phyloP scores from a whole-genome alignment of 2,888 invertebrate species.

The Caradrina kadenii region DNA sequence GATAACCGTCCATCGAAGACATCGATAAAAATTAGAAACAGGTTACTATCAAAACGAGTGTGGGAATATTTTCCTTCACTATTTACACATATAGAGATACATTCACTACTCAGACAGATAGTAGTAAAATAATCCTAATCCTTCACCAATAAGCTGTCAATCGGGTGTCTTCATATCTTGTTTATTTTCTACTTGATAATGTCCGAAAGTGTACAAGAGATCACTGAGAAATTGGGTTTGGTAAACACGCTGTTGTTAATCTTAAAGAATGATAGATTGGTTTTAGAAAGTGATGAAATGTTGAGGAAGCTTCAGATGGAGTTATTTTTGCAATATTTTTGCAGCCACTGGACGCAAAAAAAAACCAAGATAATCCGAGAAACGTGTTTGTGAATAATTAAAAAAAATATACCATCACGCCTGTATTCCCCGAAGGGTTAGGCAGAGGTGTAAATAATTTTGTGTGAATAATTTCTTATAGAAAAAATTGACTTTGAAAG shows the following conservation, averaged over 20 bases:
- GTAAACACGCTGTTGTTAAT: conserved; percentile 57
- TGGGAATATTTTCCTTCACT: conserved; percentile 60
- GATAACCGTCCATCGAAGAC: conserved; percentile 36
- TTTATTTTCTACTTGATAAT: conserved; percentile 65
- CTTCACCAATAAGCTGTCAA: conserved; percentile 75
- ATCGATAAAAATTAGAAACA: conserved; percentile 36
- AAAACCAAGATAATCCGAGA: no score
- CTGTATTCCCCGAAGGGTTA: no score
- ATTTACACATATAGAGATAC: conserved; percentile 59
- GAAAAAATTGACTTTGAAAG: background rate
- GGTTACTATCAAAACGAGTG: conserved; percentile 62
- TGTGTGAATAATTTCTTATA: background rate
- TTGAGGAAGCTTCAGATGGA: conserved; percentile 29
- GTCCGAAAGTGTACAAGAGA: conserved; percentile 52
- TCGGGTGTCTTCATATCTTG: conserved; percentile 67
- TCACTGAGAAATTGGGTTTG: conserved; percentile 55
- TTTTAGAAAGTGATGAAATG: conserved; percentile 41
- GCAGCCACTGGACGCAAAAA: background rate
- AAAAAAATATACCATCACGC: no score
- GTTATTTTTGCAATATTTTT: background rate
- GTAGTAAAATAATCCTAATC: conserved; percentile 71
- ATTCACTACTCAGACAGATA: conserved; percentile 66
- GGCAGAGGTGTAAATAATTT: no score
- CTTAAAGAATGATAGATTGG: conserved; percentile 40
- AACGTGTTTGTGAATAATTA: background rate